A percentile compares a stretch with the other conserved stretches of the same genome.
Evolutionary conservation across 2,797 vertebrate genomes (phyloP).

Genomic region (Salmo trutta): DNA sequence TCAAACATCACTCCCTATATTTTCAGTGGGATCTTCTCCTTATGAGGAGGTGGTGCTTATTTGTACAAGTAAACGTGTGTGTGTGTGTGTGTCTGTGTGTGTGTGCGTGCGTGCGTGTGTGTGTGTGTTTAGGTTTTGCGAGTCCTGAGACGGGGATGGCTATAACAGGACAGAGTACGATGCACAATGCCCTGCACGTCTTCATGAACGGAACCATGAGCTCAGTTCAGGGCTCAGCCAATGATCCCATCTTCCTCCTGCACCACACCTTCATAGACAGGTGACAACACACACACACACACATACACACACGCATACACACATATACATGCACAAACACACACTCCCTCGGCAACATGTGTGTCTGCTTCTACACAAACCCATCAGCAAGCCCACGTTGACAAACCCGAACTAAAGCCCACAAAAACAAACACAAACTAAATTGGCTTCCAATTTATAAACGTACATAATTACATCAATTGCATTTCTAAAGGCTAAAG

Average conservation of each 20-base stretch:
- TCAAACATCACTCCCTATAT: no score
- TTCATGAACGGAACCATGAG: conserved; percentile 99
- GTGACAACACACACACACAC: conserved; percentile 60
- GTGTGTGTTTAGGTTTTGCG: conserved; percentile 83
- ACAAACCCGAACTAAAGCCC: neutral
- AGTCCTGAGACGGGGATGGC: conserved; percentile 84
- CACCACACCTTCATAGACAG: conserved; percentile 96
- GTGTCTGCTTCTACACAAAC: neutral
- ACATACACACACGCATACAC: accelerated
- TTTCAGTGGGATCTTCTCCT: no score
- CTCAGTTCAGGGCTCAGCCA: conserved; percentile 91
- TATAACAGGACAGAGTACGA: conserved; percentile 81
- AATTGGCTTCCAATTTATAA: neutral
- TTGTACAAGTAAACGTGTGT: no score
- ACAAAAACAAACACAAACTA: neutral
- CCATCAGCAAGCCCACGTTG: no score
- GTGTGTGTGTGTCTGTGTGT: no score
- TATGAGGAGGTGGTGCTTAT: no score
- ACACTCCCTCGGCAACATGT: neutral
- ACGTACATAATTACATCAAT: neutral
- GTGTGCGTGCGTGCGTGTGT: neutral
- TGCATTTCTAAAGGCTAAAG: neutral
- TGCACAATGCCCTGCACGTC: conserved; percentile 93
- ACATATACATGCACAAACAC: no score
- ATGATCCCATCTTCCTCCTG: conserved; percentile 92